These are phyloP conservation scores for Sphyrna mokarran DNA, from an alignment of 2,113 vertebrate genomes.

Conservation along the genomic window DNA sequence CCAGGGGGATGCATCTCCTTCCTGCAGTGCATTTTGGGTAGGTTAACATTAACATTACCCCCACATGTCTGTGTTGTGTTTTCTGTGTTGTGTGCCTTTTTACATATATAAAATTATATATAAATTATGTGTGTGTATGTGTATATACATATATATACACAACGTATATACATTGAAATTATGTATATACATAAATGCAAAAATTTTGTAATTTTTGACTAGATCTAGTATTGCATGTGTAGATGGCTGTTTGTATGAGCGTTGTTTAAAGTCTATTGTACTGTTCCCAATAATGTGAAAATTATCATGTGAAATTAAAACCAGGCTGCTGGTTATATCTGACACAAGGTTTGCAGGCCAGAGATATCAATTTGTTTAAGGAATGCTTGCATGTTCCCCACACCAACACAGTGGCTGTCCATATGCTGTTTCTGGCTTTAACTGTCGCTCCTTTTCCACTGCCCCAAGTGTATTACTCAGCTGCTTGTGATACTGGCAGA, in stretches of 20 bases:
- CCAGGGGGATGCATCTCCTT: conserved; percentile 34
- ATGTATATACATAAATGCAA: neutral
- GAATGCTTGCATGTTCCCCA: neutral
- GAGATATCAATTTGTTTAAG: neutral
- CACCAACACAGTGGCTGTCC: neutral
- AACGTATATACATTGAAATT: too few relatives aligned
- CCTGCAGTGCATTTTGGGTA: conserved; percentile 36
- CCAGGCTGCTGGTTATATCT: neutral
- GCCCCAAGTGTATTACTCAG: too few relatives aligned
- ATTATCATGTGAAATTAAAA: neutral
- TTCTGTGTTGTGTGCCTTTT: neutral
- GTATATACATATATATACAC: too few relatives aligned
- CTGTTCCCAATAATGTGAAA: neutral
- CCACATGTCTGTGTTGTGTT: conserved; percentile 12
- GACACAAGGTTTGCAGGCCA: neutral
- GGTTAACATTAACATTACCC: neutral
- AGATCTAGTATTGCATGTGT: neutral
- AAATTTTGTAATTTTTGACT: neutral
- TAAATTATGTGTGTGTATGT: too few relatives aligned
- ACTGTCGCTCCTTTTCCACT: neutral
- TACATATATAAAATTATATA: too few relatives aligned
- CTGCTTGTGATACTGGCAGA: neutral
- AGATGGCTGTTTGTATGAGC: neutral
- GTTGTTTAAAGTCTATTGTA: neutral
- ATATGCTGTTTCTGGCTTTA: neutral